phyloP scores from a whole-genome alignment of 2,888 invertebrate genomes.

The Furcula furcula region DNA sequence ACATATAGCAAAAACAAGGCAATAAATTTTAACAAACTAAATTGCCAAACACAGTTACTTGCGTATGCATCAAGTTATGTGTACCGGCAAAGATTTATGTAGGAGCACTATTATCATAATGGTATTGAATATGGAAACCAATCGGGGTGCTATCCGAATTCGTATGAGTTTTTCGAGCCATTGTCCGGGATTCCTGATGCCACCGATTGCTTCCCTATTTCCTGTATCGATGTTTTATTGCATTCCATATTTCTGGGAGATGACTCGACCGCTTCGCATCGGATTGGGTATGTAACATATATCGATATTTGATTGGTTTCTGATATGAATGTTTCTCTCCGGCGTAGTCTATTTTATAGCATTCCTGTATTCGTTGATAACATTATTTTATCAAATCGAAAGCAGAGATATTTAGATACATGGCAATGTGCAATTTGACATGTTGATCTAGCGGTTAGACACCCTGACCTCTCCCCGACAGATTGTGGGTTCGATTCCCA shows the following conservation, averaged over 20 bases:
- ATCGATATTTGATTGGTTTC: slow-evolving; percentile 67
- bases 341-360: background rate
- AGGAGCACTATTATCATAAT: slow-evolving; percentile 34
- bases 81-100: slow-evolving; percentile 30
- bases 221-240: slow-evolving; percentile 73
- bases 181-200: slow-evolving; percentile 49
- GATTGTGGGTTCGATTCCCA: too few species aligned
- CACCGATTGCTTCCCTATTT: slow-evolving; percentile 65
- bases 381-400: too few species aligned
- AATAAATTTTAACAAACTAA: slow-evolving; percentile 13
- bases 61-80: slow-evolving; percentile 26
- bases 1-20: slow-evolving; percentile 10
- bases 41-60: slow-evolving; percentile 9
- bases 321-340: slow-evolving; percentile 27
- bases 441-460: too few species aligned
- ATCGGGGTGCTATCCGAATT: slow-evolving; percentile 33
- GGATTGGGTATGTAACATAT: slow-evolving; percentile 58
- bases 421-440: too few species aligned
- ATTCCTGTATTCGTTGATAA: too few species aligned
- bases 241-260: slow-evolving; percentile 66
- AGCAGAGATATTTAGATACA: too few species aligned
- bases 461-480: too few species aligned
- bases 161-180: slow-evolving; percentile 43
- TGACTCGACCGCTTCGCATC: slow-evolving; percentile 46
- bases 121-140: slow-evolving; percentile 32